phyloP scores from a whole-genome alignment of 2,797 vertebrate genomes.

The Malurus splendens region DNA sequence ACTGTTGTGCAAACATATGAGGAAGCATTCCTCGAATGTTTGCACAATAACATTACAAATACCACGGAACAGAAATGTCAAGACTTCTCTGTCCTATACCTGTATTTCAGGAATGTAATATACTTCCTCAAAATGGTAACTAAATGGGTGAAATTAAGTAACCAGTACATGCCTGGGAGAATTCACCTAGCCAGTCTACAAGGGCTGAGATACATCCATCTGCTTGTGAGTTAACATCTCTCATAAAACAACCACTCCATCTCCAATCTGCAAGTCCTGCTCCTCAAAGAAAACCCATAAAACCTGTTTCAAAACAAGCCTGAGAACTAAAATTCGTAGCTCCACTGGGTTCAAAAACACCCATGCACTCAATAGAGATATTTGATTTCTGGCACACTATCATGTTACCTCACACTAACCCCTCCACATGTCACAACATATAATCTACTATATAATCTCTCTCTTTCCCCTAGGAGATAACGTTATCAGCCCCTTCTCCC shows the following conservation, averaged over 20 bases:
- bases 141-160: not conserved
- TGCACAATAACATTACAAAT: not conserved
- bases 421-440: not conserved
- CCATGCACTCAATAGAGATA: not conserved
- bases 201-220: not conserved
- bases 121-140: not conserved
- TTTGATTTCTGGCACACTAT: not conserved
- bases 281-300: slow-evolving; percentile 19
- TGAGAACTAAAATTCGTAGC: slow-evolving; percentile 26
- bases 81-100: not conserved
- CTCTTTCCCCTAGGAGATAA: not conserved
- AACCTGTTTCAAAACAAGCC: slow-evolving; percentile 18
- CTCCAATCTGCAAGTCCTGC: not conserved
- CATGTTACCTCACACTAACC: not conserved
- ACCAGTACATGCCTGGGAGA: not conserved
- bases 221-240: not conserved
- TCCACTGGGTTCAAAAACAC: not conserved
- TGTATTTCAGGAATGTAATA: not conserved
- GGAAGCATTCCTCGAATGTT: not conserved
- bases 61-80: not conserved
- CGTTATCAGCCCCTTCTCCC: not conserved
- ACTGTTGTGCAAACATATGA: not conserved
- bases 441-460: not conserved
- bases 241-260: not conserved
- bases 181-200: not conserved